Conservation (phyloP, 2,113 vertebrate species). For the Burhinus oedicnemus region DNA sequence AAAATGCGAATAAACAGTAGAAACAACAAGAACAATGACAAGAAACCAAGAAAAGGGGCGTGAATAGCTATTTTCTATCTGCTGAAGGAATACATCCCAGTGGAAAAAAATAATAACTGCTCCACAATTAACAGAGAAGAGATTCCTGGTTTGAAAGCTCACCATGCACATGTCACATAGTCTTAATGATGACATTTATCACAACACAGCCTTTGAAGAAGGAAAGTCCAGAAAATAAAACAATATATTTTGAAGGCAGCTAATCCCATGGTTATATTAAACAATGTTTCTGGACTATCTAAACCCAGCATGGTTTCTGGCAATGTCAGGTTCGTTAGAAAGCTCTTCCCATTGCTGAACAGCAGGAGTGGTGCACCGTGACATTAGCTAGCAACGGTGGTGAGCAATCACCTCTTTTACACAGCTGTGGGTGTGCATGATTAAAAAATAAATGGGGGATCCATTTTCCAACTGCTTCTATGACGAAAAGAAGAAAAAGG, state of each 20-base stretch:
- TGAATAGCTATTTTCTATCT: not conserved
- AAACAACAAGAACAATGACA: not conserved
- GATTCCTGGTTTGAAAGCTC: constrained; percentile 32
- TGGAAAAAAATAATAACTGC: constrained; percentile 7
- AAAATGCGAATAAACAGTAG: not conserved
- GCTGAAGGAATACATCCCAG: not conserved
- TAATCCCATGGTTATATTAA: constrained; percentile 58
- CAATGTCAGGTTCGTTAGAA: constrained; percentile 44
- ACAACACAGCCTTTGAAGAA: constrained; percentile 35
- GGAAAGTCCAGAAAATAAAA: constrained; percentile 39
- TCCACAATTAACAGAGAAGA: constrained; percentile 55
- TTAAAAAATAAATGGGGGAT: constrained; percentile 33
- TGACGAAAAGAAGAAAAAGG: not conserved
- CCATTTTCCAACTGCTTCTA: not conserved
- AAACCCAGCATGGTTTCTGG: constrained; percentile 59
- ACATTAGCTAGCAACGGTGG: not conserved
- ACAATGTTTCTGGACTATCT: constrained; percentile 48
- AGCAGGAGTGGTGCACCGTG: constrained; percentile 44
- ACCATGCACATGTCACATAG: not conserved
- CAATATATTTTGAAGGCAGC: constrained; percentile 62
- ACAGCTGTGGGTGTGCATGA: not conserved
- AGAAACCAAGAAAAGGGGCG: not conserved
- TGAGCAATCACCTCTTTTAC: not conserved
- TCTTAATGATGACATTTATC: constrained; percentile 69
- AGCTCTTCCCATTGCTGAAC: constrained; percentile 26